These are phyloP conservation scores for Acanthosoma haemorrhoidale DNA, from an alignment of 2,888 invertebrate genomes.

Conservation along the genomic window DNA sequence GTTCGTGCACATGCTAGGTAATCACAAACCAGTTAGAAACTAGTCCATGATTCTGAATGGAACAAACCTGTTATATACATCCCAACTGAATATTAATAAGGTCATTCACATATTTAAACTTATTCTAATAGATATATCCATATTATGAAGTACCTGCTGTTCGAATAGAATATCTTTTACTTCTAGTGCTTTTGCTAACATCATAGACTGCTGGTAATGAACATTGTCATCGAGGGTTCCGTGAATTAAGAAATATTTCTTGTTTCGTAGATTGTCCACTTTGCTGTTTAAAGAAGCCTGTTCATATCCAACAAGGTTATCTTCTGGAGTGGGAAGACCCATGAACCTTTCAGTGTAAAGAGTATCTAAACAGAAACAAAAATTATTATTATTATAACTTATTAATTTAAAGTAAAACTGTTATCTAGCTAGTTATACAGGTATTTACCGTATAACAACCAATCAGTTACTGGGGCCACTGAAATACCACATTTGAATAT, in stretches of 20 bases:
- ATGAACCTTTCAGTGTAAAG: constrained; percentile 96
- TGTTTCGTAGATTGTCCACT: constrained; percentile 59
- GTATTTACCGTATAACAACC: constrained; percentile 82
- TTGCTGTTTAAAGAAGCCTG: constrained; percentile 69
- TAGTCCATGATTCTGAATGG: too few relatives aligned
- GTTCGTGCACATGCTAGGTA: too few relatives aligned
- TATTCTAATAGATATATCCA: too few relatives aligned
- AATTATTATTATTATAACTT: not conserved
- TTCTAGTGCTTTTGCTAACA: constrained; percentile 81
- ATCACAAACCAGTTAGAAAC: too few relatives aligned
- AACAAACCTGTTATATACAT: too few relatives aligned
- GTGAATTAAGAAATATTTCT: constrained; percentile 85
- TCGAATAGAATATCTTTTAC: constrained; percentile 80
- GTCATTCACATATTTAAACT: too few relatives aligned
- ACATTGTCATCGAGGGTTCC: constrained; percentile 95
- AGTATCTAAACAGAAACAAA: constrained; percentile 64
- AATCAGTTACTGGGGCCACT: constrained; percentile 95
- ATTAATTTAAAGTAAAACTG: not conserved
- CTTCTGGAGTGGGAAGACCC: constrained; percentile 68
- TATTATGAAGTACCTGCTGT: constrained; percentile 65
- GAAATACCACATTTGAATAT: constrained; percentile 90
- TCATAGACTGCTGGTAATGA: constrained; percentile 94
- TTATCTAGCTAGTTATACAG: not conserved
- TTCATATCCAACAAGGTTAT: constrained; percentile 69
- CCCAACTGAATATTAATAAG: too few relatives aligned